Base-by-base conservation (phyloP, 1,140 invertebrate genomes). In the Scaptomyza hsui region DNA sequence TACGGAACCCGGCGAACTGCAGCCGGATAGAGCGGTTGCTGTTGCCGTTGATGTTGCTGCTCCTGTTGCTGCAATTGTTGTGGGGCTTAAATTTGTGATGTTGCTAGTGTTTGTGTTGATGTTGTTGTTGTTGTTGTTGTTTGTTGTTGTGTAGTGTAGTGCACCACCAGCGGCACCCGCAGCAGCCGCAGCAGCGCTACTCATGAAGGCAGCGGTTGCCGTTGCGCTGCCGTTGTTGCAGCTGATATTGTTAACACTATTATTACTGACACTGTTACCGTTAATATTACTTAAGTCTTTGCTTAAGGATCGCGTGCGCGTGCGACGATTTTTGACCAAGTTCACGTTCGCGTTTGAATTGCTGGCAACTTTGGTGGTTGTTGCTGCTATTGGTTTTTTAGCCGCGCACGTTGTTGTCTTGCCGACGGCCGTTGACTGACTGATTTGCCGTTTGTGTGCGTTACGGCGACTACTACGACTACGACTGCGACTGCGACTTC, bases 171-270 rank as follows among this genome's bases (percentile, higher is more conserved):
- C 89, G 85, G 89, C 85, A 89, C 89, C 89, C 81, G 89, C 89
- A 72, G 81, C 83, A 88, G 89, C 89, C 89, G 89, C 89, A 79
- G 89, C 85, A 88, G 89, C 90, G 85, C 89, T 91, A 92, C 95
- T 95, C 92, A 96, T 95, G 93, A 96, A 96, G 92, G 94, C 85
- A 77, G 88, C 82, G 56, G 80, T 75, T 85, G 75, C 61, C 94
- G 80, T 76, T 79, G 77, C 56, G 39, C 60, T 49, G 75, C 62
- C 74, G 64, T 72, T 85, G 78, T 71, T 69, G 64, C 65, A 49
- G 65, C 56, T 59, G 21, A 52, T 62, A 47, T 74, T 74, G 32
- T 65, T 72, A 53, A 56, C 68, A 60, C 61, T 85, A 29, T 67
- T 89, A 59, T 67, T 89, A 59, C 42, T 44, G 53, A 48, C 63